Evolutionary conservation across 2,797 vertebrate genomes (phyloP).

Genomic region (Scleropages formosus): DNA sequence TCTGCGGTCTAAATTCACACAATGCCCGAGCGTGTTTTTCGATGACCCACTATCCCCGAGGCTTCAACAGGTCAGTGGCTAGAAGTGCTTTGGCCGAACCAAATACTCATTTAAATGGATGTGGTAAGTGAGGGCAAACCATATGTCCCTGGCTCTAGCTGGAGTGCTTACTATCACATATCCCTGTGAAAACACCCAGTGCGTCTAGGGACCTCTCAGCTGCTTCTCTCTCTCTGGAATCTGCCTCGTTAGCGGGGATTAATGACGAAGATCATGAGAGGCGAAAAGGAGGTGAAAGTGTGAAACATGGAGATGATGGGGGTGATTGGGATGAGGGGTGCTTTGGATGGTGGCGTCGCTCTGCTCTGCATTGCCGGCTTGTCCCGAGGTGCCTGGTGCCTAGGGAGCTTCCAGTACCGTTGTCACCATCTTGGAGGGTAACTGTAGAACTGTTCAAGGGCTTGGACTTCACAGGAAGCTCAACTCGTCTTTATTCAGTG

Average conservation of each 20-base stretch:
- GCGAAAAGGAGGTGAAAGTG: conserved; percentile 14
- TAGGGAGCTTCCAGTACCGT: conserved; percentile 69
- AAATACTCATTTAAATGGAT: conserved; percentile 29
- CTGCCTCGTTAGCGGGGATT: conserved; percentile 33
- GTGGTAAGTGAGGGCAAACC: conserved; percentile 42
- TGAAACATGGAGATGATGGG: background rate
- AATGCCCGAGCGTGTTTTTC: conserved; percentile 17
- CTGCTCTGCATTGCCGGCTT: conserved; percentile 77
- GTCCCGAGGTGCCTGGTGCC: conserved; percentile 71
- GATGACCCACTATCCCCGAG: background rate
- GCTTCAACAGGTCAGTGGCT: conserved; percentile 2
- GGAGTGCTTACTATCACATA: conserved; percentile 66
- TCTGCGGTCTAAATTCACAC: background rate
- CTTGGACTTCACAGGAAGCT: conserved; percentile 61
- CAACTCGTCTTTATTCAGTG: conserved; percentile 58
- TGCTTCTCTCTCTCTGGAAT: conserved; percentile 22
- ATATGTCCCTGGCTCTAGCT: conserved; percentile 62
- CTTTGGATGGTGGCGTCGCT: conserved; percentile 63
- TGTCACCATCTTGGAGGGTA: conserved; percentile 70
- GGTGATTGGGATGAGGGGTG: background rate
- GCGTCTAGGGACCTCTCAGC: conserved; percentile 18
- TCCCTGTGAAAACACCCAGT: conserved; percentile 58
- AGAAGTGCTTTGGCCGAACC: conserved; percentile 14
- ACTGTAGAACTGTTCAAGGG: conserved; percentile 80
- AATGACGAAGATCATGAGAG: conserved; percentile 26